Base-by-base conservation (phyloP, 1,140 invertebrate genomes). In the Calliopsis andreniformis region DNA sequence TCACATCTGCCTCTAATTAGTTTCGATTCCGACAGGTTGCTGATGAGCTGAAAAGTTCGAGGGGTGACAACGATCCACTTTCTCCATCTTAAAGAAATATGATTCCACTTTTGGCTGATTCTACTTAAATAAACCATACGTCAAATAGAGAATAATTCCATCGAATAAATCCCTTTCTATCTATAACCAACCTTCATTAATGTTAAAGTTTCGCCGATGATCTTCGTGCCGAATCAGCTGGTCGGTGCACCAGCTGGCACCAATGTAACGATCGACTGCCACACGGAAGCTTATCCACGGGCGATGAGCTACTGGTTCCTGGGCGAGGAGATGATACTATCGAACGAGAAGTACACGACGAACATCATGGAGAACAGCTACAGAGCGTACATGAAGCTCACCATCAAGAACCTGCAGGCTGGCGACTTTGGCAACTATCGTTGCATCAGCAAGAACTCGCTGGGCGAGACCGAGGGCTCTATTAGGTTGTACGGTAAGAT, bases 241-340 rank as follows among this genome's bases (percentile, higher is more conserved):
- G 96, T 98, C 66, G 97, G 97, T 6, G 97, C 97, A 39, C 97
- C 97, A 62, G 93, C 95, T 49, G 96, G 96, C 55, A 97, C 96
- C 25, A 96, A 97, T 91, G 96, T 98, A 53, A 98, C 97, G 7
- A 95, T 98, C 86, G 97, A 98, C 91, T 98, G 98, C 89, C 95
- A 97, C 87, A 97, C 97, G 1, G 97, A 98, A 87, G 97, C 97
- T n/a, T 96, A 97, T 91, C 98, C 98, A 61, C 94, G 96, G 78
- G 97, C 97, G 66, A 97, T 98, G 91, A 98, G 96, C 90, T 98
- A 97, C 92, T 98, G 98, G 98, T 96, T 96, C 35, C 96, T 96
- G 87, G 96, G 97, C 82, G 95, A 95, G 75, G 95, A 96, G 25
- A 97, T 97, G 96, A 94, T 97, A 20, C 91, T 97, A 72, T 95